Evolutionary conservation across 2,797 vertebrate genomes (phyloP).

Genomic region (Eospalax fontanierii): DNA sequence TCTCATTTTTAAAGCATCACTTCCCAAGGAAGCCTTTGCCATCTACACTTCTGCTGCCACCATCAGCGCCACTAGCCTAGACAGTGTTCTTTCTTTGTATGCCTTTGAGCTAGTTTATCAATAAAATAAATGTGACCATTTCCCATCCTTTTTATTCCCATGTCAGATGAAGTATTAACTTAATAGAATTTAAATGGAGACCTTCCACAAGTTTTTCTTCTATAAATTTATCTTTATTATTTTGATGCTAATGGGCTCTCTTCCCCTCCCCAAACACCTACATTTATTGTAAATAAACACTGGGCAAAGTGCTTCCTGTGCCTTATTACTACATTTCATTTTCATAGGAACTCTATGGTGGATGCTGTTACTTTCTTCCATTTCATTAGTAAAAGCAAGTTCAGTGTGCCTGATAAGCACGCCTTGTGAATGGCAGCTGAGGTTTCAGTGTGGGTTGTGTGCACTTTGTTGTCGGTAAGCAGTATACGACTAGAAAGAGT

Average conservation of each 20-base stretch:
- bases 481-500: not conserved
- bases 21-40: not conserved
- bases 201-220: not conserved
- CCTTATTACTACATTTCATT: conserved; percentile 18
- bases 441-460: not conserved
- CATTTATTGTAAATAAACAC: not conserved
- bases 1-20: not conserved
- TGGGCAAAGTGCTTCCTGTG: not conserved
- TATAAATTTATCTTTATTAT: conserved; percentile 26
- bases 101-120: conserved; percentile 19
- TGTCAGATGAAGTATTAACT: conserved; percentile 20
- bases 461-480: not conserved
- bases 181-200: conserved; percentile 28
- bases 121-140: not conserved
- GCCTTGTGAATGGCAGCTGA: not conserved
- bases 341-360: not conserved
- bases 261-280: not conserved
- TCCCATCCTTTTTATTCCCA: not conserved
- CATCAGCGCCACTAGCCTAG: too few relatives aligned
- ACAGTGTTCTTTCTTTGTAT: conserved; percentile 9
- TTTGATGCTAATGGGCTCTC: not conserved
- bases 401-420: conserved; percentile 1
- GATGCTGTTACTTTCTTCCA: not conserved
- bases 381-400: conserved; percentile 7
- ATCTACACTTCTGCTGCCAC: fast-evolving